A percentile compares a stretch with the other conserved stretches of the same genome.
Evolutionary conservation across 2,797 vertebrate species (phyloP).

Genomic region (Enoplosus armatus): DNA sequence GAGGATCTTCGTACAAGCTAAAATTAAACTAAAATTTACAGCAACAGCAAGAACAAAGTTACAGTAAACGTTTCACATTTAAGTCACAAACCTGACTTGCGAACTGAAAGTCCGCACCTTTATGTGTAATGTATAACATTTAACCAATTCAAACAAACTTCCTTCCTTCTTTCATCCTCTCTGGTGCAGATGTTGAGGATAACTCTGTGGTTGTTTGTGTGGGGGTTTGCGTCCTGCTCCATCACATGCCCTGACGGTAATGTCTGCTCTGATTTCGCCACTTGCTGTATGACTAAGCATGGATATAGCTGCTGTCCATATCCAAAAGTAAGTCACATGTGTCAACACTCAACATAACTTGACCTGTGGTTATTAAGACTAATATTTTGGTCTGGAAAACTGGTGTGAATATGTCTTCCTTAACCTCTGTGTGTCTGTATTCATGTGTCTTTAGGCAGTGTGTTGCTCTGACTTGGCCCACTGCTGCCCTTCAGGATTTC

Average conservation of each 20-base stretch:
- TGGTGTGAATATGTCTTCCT: neutral
- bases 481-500: conserved; percentile 80
- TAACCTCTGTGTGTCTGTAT: neutral
- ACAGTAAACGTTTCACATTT: neutral
- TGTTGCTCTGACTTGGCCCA: conserved; percentile 80
- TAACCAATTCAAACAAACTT: neutral
- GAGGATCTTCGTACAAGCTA: rapidly evolving
- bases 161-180: neutral
- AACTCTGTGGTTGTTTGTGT: conserved; percentile 58
- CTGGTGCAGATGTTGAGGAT: conserved; percentile 82
- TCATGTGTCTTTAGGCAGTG: conserved; percentile 70
- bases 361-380: neutral
- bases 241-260: conserved; percentile 76
- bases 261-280: conserved; percentile 48
- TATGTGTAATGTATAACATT: neutral
- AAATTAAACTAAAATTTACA: conserved; percentile 27
- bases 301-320: conserved; percentile 81
- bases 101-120: neutral
- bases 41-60: neutral
- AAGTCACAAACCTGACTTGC: neutral
- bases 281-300: conserved; percentile 67
- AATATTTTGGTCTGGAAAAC: neutral
- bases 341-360: neutral
- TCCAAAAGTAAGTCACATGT: conserved; percentile 68
- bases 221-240: conserved; percentile 53